Evolutionary conservation across 2,113 vertebrate genomes (phyloP).

Genomic region (Microtus montanus): DNA sequence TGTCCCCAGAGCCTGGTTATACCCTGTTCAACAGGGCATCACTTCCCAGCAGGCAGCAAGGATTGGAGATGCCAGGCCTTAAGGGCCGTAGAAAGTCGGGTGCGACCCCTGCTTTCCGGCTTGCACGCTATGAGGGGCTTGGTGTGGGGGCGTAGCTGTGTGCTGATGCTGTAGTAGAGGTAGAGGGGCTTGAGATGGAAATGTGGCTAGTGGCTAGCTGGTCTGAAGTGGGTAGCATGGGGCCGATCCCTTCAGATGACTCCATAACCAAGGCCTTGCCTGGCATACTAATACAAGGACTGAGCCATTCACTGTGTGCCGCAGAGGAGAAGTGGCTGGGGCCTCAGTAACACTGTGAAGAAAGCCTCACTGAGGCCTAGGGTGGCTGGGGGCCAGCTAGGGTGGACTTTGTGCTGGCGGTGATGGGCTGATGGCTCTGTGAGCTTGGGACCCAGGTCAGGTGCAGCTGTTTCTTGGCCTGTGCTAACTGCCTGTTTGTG

Average conservation of each 20-base stretch:
- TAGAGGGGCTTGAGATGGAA: neutral
- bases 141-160: neutral
- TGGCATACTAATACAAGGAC: neutral
- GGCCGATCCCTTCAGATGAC: neutral
- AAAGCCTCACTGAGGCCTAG: neutral
- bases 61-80: constrained; percentile 57
- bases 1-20: constrained; percentile 81
- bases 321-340: neutral
- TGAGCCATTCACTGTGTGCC: neutral
- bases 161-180: neutral
- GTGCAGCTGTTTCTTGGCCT: neutral
- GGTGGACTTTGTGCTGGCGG: constrained; percentile 61
- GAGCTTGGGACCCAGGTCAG: neutral
- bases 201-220: neutral
- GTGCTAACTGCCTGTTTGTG: neutral
- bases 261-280: neutral
- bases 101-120: constrained; percentile 67
- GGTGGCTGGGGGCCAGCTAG: neutral
- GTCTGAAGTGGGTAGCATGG: neutral
- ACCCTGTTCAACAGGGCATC: constrained; percentile 53
- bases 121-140: neutral
- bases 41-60: constrained; percentile 66
- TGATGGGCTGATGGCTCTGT: neutral
- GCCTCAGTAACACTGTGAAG: neutral
- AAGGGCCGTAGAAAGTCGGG: constrained; percentile 76